Evolutionary conservation across 2,888 invertebrate genomes (phyloP), one percentile per base, ranked within the genome.

Genomic region (Meta bourneti): DNA sequence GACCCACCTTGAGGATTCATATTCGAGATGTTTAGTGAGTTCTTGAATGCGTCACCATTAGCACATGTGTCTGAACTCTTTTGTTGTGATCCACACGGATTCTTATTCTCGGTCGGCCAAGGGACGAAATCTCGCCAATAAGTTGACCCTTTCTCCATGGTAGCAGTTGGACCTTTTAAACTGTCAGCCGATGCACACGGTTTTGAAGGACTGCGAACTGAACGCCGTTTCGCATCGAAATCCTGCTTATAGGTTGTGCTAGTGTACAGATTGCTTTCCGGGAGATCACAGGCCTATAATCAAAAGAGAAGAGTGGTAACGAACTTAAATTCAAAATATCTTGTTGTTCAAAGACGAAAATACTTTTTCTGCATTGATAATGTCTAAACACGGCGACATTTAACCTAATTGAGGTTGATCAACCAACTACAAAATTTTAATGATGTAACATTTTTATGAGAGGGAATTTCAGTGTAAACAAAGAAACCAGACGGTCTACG

Each of bases 111-210:
- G 1, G 69, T 51, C 0, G 70, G 13, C 78, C 79, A 86, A 2
- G 78, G 71, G 7, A 86, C 61, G 71, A 69, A 86, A 20, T 79
- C 77, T 51, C 71, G 6, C 13, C 52, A 49, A 20, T 79, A 79
- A 7, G 69, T 79, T 6, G 77, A 77, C 6, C 34, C 8, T 19
- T 20, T 51, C n/a, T 78, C 71, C 86, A 79, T 52, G 51, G 13
- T 8, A 7, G 16, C 79, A 0, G n/a, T 8, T 49, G 78, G 78
- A 7, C 77, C 52, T 79, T 86, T 86, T 20, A 86, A n/a, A 13
- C 11, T 79, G n/a, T 19, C 11, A 2, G 34, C 7, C 6, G 19
- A 13, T 5, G 20, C 19, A 0, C 20, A n/a, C 2, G 0, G 11
- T 69, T 86, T 79, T 16, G 19, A 11, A 0, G 52, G 20, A 6